Base-by-base conservation (phyloP, 2,888 invertebrate genomes). In the Bombylius discolor region DNA sequence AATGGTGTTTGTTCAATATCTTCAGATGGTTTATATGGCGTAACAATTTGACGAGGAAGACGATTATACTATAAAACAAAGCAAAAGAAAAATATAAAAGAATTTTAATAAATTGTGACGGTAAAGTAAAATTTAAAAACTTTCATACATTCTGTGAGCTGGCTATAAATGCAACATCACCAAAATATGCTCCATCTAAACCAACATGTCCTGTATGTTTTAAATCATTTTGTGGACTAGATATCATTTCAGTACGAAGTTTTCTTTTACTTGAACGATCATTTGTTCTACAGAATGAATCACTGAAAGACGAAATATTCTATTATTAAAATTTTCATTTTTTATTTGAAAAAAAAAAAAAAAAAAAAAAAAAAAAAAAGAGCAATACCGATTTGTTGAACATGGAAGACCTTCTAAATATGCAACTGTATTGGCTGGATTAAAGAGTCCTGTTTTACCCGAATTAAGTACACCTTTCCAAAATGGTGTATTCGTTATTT, bases 191-290 rank as follows among this genome's bases (percentile, higher is more conserved):
- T 1, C 98, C 98, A 72, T 99, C 98, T 48, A 95, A 79, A 0
- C 98, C 98, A 12, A 99, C 93, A 71, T 99, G 99, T 0, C 84
- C 79, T 0, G 95, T 98, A 71, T 99, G 99, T 67, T 95, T 91
- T 31, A 98, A 82, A 71, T 98, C 97, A 46, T 94, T 95, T 71
- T 97, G 95, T 0, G 99, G 98, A 58, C 89, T 86, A 51, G 96
- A 95, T 67, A 98, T 99, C 95, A 96, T 93, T 70, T 89, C 89
- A 9, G 90, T 84, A 57, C 88, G 81, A 55, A 94, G 78, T 62
- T 85, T 84, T 53, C 88, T 76, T 67, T 80, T 80, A 65, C 78
- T 78, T 14, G 78, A 78, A 48, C 78, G 76, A 62, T 81, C 81
- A 57, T 64, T 69, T 5, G 76, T 75, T 45, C 81, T 75, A 59